phyloP scores from a whole-genome alignment of 2,797 vertebrate species.

The Rhynchotus rufescens region DNA sequence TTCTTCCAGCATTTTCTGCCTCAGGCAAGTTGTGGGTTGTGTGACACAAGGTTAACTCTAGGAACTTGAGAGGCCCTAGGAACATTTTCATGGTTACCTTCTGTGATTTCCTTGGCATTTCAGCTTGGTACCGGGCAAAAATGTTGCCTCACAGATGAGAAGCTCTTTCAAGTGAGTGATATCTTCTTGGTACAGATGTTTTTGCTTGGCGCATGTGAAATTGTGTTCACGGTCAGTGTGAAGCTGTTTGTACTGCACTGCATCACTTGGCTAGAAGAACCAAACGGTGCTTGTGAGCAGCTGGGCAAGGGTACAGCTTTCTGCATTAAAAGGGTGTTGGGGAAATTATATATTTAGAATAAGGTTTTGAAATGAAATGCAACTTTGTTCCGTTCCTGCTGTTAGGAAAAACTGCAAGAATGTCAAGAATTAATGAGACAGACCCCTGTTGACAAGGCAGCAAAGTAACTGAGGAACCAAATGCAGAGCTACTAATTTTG shows the following conservation, averaged over 20 bases:
- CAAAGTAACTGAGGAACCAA: slow-evolving; percentile 6
- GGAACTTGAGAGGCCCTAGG: neutral
- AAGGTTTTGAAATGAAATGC: neutral
- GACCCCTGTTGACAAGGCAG: neutral
- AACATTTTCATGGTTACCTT: neutral
- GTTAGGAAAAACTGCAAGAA: neutral
- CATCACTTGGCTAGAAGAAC: neutral
- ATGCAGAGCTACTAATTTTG: neutral
- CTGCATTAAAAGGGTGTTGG: neutral
- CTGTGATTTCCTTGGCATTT: neutral
- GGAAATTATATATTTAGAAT: neutral
- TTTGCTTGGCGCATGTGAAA: neutral
- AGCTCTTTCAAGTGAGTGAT: neutral
- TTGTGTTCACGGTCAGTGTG: neutral
- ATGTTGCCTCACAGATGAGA: neutral
- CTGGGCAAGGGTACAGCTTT: neutral
- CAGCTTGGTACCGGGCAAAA: neutral
- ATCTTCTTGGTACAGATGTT: neutral
- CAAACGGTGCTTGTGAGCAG: neutral
- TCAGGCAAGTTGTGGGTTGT: neutral
- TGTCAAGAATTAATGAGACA: neutral
- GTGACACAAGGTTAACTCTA: neutral
- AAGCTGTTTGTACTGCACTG: neutral
- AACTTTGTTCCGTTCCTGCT: neutral
- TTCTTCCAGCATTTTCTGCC: neutral